Base-by-base conservation (phyloP, 2,888 invertebrate species). In the Callyntrura guangdongensis region DNA sequence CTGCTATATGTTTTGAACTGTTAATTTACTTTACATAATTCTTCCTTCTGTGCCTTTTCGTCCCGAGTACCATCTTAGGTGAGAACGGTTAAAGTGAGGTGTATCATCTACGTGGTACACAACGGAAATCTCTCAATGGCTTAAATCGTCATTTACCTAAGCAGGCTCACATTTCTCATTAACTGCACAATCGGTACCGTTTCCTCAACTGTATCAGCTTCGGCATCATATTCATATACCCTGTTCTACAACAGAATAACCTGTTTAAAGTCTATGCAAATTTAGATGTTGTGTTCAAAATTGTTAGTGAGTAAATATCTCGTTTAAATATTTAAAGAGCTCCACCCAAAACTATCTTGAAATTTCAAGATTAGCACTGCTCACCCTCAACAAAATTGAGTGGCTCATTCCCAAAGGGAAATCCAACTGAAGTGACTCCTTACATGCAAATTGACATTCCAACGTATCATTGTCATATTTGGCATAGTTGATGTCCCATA, bases 391-490 rank as follows among this genome's bases (percentile, higher is more conserved):
- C 36, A 36, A 6, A 36, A 36, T n/a, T 4, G 64, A 72, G 36
- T 27, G 36, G 14, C 22, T 45, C 61, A 6, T 27, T 56, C 72
- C 85, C 72, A 61, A 45, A 14, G 47, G 86, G 56, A 20, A 85
- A 36, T 72, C 72, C 20, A 11, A 20, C 20, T 74, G 2, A 86
- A 77, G 77, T 86, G 64, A 64, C 64, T 86, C 17, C 85, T 86
- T 74, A 59, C 74, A 74, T 74, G 85, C 74, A 74, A n/a, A 72
- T 86, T 86, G 74, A 74, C 85, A 86, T 86, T 59, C 85, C 85
- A 74, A 56, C 67, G 85, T 72, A 74, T 86, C 74, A 74, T 86
- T 86, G 74, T 72, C 72, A 59, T 86, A 56, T 74, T 74, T 72
- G 85, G 74, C 85, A 59, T 61, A 59, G 36, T 61, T 81, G 61